Conservation (phyloP, 2,888 invertebrate species). For the Lysandra bellargus region DNA sequence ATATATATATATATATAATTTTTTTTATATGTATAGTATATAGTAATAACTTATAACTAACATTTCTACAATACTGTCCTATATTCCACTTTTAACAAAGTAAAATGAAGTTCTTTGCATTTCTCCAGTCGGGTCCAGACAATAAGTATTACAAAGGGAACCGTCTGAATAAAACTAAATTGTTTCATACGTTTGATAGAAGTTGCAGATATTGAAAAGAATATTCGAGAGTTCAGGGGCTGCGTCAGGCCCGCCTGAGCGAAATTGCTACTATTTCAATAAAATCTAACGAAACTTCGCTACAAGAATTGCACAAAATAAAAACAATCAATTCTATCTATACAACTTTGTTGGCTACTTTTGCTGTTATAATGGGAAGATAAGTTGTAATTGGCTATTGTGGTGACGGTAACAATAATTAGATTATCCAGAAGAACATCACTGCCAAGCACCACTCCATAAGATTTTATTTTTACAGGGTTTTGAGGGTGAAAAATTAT, state of each 20-base stretch:
- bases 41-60: neutral
- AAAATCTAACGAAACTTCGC: conserved; percentile 37
- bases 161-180: conserved; percentile 20
- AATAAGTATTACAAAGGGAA: neutral
- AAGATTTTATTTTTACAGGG: no score
- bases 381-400: neutral
- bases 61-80: neutral
- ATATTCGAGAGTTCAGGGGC: conserved; percentile 40
- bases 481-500: no score
- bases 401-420: no score
- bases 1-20: no score
- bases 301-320: conserved; percentile 16
- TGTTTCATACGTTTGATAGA: conserved; percentile 17
- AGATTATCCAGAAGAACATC: no score
- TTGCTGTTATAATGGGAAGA: neutral
- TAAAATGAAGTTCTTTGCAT: neutral
- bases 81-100: neutral
- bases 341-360: neutral
- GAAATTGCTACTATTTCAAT: conserved; percentile 41
- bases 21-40: no score
- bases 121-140: neutral
- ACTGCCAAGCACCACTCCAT: no score
- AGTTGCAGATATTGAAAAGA: conserved; percentile 40
- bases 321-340: neutral
- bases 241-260: conserved; percentile 35